Conservation (phyloP, 2,797 vertebrate genomes). For the Melanotaenia maccullochi region DNA sequence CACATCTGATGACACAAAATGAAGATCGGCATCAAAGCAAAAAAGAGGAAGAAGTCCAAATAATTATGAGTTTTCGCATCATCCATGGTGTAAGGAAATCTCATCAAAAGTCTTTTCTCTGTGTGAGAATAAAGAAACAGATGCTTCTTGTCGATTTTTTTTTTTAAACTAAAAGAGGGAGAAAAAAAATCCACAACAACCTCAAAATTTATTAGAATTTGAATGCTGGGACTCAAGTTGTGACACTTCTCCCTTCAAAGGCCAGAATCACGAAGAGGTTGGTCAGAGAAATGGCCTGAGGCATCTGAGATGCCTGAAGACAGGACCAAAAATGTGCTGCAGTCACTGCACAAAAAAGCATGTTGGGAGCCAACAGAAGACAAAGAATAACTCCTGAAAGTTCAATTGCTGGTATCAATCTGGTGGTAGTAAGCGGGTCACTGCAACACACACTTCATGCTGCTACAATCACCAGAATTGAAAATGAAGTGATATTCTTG, state of each 20-base stretch:
- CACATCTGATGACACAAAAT: constrained; percentile 24
- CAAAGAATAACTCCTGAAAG: neutral
- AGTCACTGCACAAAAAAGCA: constrained; percentile 6
- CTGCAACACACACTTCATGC: neutral
- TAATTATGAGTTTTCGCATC: constrained; percentile 10
- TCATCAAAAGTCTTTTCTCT: neutral
- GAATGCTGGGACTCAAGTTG: neutral
- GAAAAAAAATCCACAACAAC: neutral
- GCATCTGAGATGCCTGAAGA: constrained; percentile 17
- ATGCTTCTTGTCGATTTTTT: constrained; percentile 2
- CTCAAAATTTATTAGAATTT: no score
- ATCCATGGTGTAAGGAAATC: constrained; percentile 3
- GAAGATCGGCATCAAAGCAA: constrained; percentile 25
- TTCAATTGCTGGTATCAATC: neutral
- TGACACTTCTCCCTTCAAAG: neutral
- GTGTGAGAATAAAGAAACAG: neutral
- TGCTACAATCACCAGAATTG: constrained; percentile 21
- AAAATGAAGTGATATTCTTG: constrained; percentile 23
- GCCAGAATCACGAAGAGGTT: constrained; percentile 17
- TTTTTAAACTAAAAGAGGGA: neutral
- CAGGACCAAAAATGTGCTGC: constrained; percentile 9
- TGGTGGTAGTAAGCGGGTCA: constrained; percentile 1
- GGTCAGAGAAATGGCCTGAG: constrained; percentile 5
- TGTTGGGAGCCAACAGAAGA: neutral
- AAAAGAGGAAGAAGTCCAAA: constrained; percentile 15